Conservation (phyloP, 2,113 vertebrate genomes). For the Oophaga pumilio region DNA sequence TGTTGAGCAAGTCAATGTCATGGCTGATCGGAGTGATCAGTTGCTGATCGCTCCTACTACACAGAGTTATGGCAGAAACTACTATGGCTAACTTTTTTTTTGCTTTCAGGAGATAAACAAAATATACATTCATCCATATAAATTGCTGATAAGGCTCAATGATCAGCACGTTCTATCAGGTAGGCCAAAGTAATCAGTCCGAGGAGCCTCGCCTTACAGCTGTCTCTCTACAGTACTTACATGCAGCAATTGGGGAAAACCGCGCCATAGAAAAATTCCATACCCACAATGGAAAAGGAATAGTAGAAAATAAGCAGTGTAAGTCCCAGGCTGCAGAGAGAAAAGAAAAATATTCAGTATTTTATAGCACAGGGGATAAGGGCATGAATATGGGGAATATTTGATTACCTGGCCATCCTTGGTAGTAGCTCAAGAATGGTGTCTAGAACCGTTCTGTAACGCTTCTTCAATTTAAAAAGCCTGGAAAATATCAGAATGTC, state of each 20-base stretch:
- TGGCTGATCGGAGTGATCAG: too few relatives aligned
- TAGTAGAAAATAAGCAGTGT: constrained; percentile 98
- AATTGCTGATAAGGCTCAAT: too few relatives aligned
- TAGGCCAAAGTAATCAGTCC: too few relatives aligned
- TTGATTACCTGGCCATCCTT: constrained; percentile 89
- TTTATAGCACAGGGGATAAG: neutral
- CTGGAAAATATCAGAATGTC: constrained; percentile 65
- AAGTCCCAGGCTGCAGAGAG: constrained; percentile 81
- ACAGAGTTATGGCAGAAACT: too few relatives aligned
- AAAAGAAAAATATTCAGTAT: neutral
- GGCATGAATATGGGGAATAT: neutral
- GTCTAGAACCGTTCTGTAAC: constrained; percentile 94
- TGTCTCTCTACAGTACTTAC: constrained; percentile 73
- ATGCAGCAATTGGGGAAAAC: constrained; percentile 97
- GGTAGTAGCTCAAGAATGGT: constrained; percentile 98
- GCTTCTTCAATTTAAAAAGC: constrained; percentile 93
- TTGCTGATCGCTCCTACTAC: too few relatives aligned
- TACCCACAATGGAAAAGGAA: constrained; percentile 96
- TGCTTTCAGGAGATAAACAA: too few relatives aligned
- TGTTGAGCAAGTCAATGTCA: too few relatives aligned
- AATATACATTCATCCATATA: too few relatives aligned
- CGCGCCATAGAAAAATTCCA: constrained; percentile 93
- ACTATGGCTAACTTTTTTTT: too few relatives aligned
- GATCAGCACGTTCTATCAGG: too few relatives aligned
- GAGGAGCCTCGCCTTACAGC: neutral